Conservation (phyloP, 2,113 vertebrate genomes). For the Zeus faber region DNA sequence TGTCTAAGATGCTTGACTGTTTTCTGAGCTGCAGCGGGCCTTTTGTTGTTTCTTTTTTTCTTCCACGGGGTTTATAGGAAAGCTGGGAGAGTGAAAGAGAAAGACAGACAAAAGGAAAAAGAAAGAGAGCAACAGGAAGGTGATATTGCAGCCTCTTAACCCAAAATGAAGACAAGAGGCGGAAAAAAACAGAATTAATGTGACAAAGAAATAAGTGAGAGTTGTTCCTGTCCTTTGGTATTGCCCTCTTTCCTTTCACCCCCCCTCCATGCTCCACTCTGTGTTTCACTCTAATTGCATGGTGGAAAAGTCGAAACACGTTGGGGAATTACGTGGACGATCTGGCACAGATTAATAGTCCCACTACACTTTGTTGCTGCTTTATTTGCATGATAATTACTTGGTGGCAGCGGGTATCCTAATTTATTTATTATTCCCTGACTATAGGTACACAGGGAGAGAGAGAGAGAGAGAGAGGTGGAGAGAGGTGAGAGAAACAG, state of each 20-base stretch:
- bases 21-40: conserved; percentile 26
- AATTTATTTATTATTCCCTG: conserved; percentile 76
- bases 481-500: conserved; percentile 10
- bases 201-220: conserved; percentile 79
- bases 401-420: conserved; percentile 72
- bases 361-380: conserved; percentile 66
- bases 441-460: conserved; percentile 60
- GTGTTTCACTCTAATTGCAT: conserved; percentile 79
- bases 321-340: conserved; percentile 78
- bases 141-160: too few relatives aligned
- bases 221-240: conserved; percentile 68
- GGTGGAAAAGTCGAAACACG: conserved; percentile 75
- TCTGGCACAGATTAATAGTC: conserved; percentile 74
- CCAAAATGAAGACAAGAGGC: not conserved
- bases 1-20: conserved; percentile 75
- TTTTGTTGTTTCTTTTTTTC: conserved; percentile 58
- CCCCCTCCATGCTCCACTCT: conserved; percentile 26
- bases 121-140: conserved; percentile 20
- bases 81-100: conserved; percentile 7
- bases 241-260: conserved; percentile 62
- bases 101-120: not conserved
- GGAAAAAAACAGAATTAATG: not conserved
- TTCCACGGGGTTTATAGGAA: conserved; percentile 66
- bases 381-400: conserved; percentile 86
- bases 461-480: conserved; percentile 34